A percentile compares a stretch with the other conserved stretches of the same genome.
phyloP scores from a whole-genome alignment of 2,113 vertebrate genomes.

The Haemorhous mexicanus region DNA sequence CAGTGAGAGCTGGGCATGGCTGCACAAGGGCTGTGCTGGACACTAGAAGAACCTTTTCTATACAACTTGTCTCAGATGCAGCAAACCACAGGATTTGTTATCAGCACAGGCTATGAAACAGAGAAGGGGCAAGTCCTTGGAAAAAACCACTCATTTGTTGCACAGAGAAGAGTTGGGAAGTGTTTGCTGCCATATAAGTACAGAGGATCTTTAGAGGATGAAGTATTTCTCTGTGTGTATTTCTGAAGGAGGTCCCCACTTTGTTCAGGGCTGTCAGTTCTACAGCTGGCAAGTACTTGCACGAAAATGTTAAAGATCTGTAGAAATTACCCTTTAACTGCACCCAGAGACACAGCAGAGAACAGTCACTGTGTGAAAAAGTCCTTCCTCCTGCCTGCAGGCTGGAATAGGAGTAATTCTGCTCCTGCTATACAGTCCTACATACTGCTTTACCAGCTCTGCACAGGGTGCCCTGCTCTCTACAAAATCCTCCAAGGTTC shows the following conservation, averaged over 20 bases:
- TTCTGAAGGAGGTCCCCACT: neutral
- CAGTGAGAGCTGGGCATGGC: neutral
- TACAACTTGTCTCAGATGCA: neutral
- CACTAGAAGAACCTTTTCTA: neutral
- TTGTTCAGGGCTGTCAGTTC: neutral
- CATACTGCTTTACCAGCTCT: neutral
- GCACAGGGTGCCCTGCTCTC: neutral
- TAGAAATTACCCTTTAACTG: neutral
- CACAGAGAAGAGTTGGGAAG: neutral
- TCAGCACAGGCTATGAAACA: neutral
- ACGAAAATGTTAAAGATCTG: neutral
- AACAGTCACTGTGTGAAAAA: neutral
- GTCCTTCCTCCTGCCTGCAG: neutral
- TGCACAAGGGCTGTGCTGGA: neutral
- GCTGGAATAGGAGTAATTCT: neutral
- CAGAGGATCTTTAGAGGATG: neutral
- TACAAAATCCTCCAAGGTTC: neutral
- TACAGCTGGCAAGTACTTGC: neutral
- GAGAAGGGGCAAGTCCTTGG: neutral
- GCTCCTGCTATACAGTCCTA: neutral
- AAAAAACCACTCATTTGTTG: neutral
- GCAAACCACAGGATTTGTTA: neutral
- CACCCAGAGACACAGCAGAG: neutral
- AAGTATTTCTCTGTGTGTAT: neutral
- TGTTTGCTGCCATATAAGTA: neutral